Evolutionary conservation across 2,113 vertebrate species (phyloP).

Genomic region (Monarcha castaneiventris): DNA sequence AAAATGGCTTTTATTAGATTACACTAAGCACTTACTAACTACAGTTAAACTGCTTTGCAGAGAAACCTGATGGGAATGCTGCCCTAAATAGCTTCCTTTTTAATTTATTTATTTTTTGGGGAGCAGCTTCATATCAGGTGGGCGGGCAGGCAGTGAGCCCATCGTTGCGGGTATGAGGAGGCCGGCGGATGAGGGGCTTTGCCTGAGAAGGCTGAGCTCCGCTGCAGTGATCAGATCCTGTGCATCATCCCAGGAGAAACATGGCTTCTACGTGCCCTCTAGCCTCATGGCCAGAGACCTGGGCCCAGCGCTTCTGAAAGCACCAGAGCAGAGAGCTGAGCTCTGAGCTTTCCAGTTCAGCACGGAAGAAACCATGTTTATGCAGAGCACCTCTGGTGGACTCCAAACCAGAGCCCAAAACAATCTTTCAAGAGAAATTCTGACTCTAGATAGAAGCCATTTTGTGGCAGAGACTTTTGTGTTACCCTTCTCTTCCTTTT

Average conservation of each 20-base stretch:
- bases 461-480: not conserved
- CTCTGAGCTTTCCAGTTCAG: conserved; percentile 27
- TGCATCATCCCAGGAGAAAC: accelerated
- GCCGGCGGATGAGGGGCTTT: accelerated
- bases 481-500: accelerated
- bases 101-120: conserved; percentile 22
- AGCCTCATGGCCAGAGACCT: conserved; percentile 14
- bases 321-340: not conserved
- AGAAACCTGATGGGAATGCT: conserved; percentile 77
- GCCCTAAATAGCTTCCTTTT: conserved; percentile 77
- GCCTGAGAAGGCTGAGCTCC: not conserved
- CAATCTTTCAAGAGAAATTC: not conserved
- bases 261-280: not conserved
- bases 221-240: accelerated
- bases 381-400: not conserved
- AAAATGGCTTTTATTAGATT: conserved; percentile 89
- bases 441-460: not conserved
- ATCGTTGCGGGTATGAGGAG: accelerated
- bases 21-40: conserved; percentile 85
- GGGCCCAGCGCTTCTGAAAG: conserved; percentile 18
- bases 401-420: not conserved
- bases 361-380: conserved; percentile 29
- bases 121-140: conserved; percentile 3
- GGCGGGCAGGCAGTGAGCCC: accelerated
- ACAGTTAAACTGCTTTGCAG: conserved; percentile 84